Percentiles rank a stretch among this genome's conserved stretches.
These are phyloP conservation scores for Camptogramma bilineatum DNA, from an alignment of 2,888 invertebrate genomes.

Conservation along the genomic window DNA sequence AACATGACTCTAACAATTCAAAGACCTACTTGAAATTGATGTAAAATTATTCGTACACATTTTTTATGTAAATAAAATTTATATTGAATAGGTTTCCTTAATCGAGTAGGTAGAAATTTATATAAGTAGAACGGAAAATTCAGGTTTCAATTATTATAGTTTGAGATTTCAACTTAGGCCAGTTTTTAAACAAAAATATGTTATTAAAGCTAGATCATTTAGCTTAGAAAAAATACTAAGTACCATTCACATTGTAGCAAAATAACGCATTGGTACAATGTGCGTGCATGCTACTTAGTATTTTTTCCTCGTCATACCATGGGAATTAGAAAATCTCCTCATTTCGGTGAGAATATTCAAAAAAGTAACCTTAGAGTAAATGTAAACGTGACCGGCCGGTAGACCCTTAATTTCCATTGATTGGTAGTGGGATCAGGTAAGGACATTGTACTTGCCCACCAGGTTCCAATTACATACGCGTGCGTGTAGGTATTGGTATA, in stretches of 20 bases:
- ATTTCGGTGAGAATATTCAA: conserved; percentile 69
- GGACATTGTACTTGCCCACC: conserved; percentile 23
- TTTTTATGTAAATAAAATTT: not conserved
- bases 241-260: no score
- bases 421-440: conserved; percentile 43
- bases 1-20: not conserved
- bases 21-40: not conserved
- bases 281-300: conserved; percentile 49
- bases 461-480: conserved; percentile 33
- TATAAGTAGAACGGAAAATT: no score
- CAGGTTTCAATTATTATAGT: no score
- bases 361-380: conserved; percentile 20
- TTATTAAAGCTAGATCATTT: no score
- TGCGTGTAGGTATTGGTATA: conserved; percentile 30
- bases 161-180: no score
- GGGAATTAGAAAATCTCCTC: conserved; percentile 62
- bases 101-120: not conserved
- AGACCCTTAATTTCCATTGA: conserved; percentile 48
- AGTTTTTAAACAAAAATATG: no score
- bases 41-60: not conserved
- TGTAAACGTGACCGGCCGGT: conserved; percentile 44
- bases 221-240: no score
- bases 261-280: no score
- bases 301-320: conserved; percentile 60
- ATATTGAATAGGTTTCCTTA: not conserved